Base-by-base conservation (phyloP, 1,140 invertebrate species). In the Odontomachus brunneus region DNA sequence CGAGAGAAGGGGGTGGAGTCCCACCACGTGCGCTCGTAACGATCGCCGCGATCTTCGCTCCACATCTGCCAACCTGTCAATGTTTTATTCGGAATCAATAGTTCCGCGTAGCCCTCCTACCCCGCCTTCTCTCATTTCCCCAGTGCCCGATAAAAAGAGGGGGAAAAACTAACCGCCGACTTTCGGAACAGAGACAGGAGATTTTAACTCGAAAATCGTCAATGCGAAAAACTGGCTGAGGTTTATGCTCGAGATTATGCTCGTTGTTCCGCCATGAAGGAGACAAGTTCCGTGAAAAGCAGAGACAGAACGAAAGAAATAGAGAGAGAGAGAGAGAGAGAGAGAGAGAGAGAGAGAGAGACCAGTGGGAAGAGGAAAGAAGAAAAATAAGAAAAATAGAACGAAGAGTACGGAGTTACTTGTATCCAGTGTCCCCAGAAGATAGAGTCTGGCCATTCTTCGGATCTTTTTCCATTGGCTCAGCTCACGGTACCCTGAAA, bases 51-150 rank as follows among this genome's bases (percentile, higher is more conserved):
- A 75, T 51, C 29, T 14, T 75, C 78, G 84, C 63, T 86, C 84
- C 60, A 88, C 81, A 88, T 90, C 83, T 85, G 88, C 75, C 83
- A 85, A 33, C 63, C 72, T 71, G 88, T 85, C 84, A 63, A 82
- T 67, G 71, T 83, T 85, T 88, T 85, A 82, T 87, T 82, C 49
- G 48, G 69, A 82, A 82, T 82, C 78, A 62, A 82, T 82, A 82
- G 48, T 73, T 33, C 55, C 67, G n/a, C 29, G 29, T 26, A 55
- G 55, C 53, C 17, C 44, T 48, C 17, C 26, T 22, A 59, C 22
- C 38, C 44, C 33, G 33, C 44, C n/a, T 38, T 75, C 49, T 63
- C 49, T 53, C 29, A 76, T 76, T 76, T 76, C 49, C 49, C 62
- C n/a, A 4, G 19, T 55, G 74, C n/a, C 33, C 19, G 19, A 12